Evolutionary conservation across 2,888 invertebrate species (phyloP).

Genomic region (Parasteatoda lunata): DNA sequence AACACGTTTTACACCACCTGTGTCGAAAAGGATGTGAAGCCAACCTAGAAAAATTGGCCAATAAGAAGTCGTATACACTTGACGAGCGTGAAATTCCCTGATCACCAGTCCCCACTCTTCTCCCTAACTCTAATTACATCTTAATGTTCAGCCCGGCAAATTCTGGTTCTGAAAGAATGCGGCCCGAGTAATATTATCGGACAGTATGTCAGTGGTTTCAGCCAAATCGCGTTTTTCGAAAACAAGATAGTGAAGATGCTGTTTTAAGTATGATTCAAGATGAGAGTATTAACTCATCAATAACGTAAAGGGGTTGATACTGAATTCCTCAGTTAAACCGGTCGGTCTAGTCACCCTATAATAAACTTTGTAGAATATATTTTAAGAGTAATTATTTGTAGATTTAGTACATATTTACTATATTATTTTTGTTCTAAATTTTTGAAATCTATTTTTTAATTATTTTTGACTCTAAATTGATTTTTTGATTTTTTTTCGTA

Average conservation of each 20-base stretch:
- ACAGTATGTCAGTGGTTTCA: conserved; percentile 57
- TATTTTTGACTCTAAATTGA: no score
- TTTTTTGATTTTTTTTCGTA: no score
- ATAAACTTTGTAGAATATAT: no score
- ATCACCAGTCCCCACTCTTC: conserved; percentile 1
- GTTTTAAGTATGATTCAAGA: not conserved
- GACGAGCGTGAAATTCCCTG: conserved; percentile 26
- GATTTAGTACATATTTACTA: no score
- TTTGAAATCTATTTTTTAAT: no score
- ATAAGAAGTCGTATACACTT: conserved; percentile 42
- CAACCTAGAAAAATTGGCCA: conserved; percentile 66
- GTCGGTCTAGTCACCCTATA: conserved; percentile 17
- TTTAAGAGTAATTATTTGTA: no score
- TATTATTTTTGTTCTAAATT: no score
- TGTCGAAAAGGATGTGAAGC: conserved; percentile 59
- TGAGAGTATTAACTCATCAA: not conserved
- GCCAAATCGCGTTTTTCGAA: not conserved
- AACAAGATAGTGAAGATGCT: not conserved
- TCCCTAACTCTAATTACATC: conserved; percentile 23
- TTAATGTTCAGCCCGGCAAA: conserved; percentile 27
- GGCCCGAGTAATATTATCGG: conserved; percentile 25
- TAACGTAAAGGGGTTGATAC: conserved; percentile 3
- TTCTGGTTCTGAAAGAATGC: conserved; percentile 53
- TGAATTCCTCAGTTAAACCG: conserved; percentile 19
- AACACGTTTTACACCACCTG: conserved; percentile 47